These are phyloP conservation scores for Vimba vimba DNA, from an alignment of 2,113 vertebrate species.

Conservation along the genomic window DNA sequence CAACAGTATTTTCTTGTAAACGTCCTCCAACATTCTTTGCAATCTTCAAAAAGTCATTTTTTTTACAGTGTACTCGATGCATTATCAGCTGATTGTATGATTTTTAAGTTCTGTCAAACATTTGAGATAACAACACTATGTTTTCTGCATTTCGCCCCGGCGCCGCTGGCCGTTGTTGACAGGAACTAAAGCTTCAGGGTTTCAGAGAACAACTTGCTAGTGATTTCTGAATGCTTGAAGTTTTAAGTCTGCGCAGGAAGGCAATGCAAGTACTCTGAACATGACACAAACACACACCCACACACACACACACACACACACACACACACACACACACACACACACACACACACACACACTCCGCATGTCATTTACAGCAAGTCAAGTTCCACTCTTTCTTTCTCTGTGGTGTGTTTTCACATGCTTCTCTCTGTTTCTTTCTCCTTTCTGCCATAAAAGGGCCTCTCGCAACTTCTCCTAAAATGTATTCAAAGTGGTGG, in stretches of 20 bases:
- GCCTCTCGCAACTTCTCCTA: conserved; percentile 7
- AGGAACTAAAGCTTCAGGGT: conserved; percentile 40
- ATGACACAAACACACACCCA: conserved; percentile 37
- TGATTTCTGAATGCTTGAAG: conserved; percentile 28
- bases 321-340: conserved; percentile 26
- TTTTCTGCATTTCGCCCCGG: not conserved
- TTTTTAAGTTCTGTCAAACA: no score
- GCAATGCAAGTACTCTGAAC: conserved; percentile 41
- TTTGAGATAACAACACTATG: no score
- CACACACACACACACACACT: conserved; percentile 13
- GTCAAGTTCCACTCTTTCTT: conserved; percentile 44
- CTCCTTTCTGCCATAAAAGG: conserved; percentile 28
- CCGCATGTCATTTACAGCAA: conserved; percentile 54
- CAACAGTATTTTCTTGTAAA: not conserved
- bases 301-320: no score
- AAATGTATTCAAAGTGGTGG: conserved; percentile 18
- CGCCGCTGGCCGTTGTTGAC: not conserved
- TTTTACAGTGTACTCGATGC: not conserved
- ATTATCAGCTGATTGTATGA: not conserved
- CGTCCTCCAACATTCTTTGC: not conserved
- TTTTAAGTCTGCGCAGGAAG: conserved; percentile 48
- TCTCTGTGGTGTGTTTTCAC: conserved; percentile 39
- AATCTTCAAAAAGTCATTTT: not conserved
- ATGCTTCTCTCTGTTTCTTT: conserved; percentile 40
- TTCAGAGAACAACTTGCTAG: conserved; percentile 45